Evolutionary conservation across 2,888 invertebrate genomes (phyloP).

Genomic region (Eudemis profundana): DNA sequence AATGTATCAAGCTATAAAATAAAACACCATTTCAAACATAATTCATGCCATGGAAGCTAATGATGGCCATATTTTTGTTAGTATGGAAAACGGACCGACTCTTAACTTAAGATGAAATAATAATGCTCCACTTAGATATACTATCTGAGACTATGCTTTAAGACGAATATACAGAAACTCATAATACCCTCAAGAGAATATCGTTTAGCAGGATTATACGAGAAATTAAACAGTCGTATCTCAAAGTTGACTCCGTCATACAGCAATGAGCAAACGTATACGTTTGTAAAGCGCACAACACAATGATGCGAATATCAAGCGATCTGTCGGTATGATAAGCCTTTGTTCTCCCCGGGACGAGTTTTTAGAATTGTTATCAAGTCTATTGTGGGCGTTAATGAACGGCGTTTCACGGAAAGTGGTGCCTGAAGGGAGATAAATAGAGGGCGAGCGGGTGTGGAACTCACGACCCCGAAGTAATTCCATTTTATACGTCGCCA

Average conservation of each 20-base stretch:
- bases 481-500: conserved; percentile 28
- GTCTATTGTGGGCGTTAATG: conserved; percentile 72
- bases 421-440: conserved; percentile 62
- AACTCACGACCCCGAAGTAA: conserved; percentile 56
- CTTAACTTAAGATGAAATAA: too few species aligned
- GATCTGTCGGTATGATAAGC: conserved; percentile 54
- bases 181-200: conserved; percentile 8
- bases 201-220: conserved; percentile 17
- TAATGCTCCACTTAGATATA: too few species aligned
- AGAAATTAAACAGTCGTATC: conserved; percentile 32
- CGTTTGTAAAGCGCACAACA: conserved; percentile 43
- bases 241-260: conserved; percentile 23
- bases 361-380: conserved; percentile 75
- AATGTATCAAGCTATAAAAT: too few species aligned
- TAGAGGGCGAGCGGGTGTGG: conserved; percentile 53
- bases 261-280: conserved; percentile 37
- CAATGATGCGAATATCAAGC: conserved; percentile 54
- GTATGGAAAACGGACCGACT: too few species aligned
- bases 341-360: conserved; percentile 58
- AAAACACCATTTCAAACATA: too few species aligned
- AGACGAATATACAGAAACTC: neutral
- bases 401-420: conserved; percentile 65
- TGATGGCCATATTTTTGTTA: too few species aligned
- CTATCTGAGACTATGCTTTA: neutral
- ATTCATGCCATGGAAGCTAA: too few species aligned